A percentile compares a stretch with the other conserved stretches of the same genome.
Conservation (phyloP, 2,113 vertebrate genomes). For the Cinclus mexicanus region DNA sequence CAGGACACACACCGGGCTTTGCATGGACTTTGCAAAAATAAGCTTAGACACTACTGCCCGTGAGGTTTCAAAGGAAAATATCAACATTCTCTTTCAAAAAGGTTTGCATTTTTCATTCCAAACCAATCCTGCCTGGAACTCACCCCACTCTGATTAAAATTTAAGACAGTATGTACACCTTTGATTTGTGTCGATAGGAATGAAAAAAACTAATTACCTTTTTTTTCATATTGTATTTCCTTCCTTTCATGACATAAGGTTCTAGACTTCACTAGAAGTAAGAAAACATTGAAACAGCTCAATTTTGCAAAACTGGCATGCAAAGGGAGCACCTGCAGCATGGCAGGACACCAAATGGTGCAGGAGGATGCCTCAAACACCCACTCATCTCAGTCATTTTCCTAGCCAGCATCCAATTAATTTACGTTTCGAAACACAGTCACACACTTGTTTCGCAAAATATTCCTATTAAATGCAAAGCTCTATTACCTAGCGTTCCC, state of each 20-base stretch:
- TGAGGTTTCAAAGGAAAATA: neutral
- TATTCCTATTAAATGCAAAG: slow-evolving; percentile 28
- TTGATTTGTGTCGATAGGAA: neutral
- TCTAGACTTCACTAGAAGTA: neutral
- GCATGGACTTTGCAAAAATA: slow-evolving; percentile 16
- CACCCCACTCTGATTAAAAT: neutral
- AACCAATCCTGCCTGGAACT: neutral
- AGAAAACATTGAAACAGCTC: neutral
- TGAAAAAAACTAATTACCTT: neutral
- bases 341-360: neutral
- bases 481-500: slow-evolving; percentile 30
- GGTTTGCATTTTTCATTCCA: neutral
- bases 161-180: neutral
- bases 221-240: neutral
- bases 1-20: neutral
- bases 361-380: neutral
- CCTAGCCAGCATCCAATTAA: slow-evolving; percentile 1
- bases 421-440: slow-evolving; percentile 3
- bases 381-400: neutral
- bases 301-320: neutral
- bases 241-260: neutral
- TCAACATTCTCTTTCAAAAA: neutral
- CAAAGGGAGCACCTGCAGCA: neutral
- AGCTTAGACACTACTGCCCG: neutral
- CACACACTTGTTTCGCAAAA: slow-evolving; percentile 40